Evolutionary conservation across 1,140 invertebrate genomes (phyloP).

Genomic region (Pentalonia nigronervosa): DNA sequence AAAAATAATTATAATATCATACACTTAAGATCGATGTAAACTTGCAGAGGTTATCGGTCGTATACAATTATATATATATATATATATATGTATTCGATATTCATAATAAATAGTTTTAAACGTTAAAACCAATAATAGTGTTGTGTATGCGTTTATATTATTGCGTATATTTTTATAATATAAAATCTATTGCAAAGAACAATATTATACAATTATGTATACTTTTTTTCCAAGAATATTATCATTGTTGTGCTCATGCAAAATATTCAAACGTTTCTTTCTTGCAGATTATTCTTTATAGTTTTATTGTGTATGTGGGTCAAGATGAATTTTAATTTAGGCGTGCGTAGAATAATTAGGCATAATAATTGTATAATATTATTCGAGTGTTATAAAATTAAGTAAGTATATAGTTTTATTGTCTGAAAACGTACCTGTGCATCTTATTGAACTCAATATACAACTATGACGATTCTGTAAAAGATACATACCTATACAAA

Average conservation of each 20-base stretch:
- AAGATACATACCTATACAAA: neutral
- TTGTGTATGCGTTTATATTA: neutral
- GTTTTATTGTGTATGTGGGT: neutral
- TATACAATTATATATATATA: neutral
- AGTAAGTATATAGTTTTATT: neutral
- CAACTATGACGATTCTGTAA: neutral
- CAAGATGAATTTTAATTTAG: constrained; percentile 19
- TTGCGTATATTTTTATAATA: neutral
- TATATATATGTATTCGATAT: neutral
- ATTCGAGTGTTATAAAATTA: constrained; percentile 27
- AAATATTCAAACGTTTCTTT: neutral
- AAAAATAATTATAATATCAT: neutral
- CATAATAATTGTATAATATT: constrained; percentile 24
- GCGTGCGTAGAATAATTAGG: neutral
- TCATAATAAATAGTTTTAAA: neutral
- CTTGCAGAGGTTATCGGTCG: neutral
- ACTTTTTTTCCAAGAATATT: neutral
- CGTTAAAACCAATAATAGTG: neutral
- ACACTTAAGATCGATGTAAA: neutral
- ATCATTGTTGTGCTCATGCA: neutral
- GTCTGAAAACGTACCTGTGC: neutral
- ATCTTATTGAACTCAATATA: constrained; percentile 16
- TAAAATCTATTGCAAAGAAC: neutral
- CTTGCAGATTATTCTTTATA: neutral
- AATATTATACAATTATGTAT: neutral